These are phyloP conservation scores for Etheostoma nigrum DNA, from an alignment of 2,797 vertebrate genomes.

Conservation along the genomic window DNA sequence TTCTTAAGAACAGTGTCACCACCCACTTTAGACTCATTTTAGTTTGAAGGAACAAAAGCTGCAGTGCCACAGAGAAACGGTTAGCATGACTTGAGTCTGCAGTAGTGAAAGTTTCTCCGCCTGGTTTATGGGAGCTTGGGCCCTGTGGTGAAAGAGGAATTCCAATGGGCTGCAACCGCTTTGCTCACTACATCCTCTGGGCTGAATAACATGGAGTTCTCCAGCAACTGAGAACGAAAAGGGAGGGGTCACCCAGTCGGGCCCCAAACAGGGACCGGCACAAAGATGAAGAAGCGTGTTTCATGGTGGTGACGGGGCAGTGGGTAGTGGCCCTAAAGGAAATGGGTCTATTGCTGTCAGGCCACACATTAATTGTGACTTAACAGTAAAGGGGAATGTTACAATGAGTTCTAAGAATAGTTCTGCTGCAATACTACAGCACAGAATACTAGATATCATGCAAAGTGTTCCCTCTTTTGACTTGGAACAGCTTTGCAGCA, in stretches of 20 bases:
- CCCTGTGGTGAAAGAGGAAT: slow-evolving; percentile 66
- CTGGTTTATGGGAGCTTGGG: slow-evolving; percentile 31
- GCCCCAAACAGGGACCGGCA: slow-evolving; percentile 44
- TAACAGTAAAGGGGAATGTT: slow-evolving; percentile 5
- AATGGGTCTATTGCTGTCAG: slow-evolving; percentile 35
- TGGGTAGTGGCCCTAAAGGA: slow-evolving; percentile 19
- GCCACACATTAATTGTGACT: slow-evolving; percentile 33
- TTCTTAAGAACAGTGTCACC: background rate
- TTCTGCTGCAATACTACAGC: background rate
- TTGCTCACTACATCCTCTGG: slow-evolving; percentile 63
- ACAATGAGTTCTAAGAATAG: slow-evolving; percentile 3
- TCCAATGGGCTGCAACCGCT: slow-evolving; percentile 59
- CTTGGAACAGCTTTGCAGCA: background rate
- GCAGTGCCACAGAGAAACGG: slow-evolving; percentile 12
- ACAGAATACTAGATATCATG: background rate
- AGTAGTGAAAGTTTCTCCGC: slow-evolving; percentile 42
- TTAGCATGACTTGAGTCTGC: background rate
- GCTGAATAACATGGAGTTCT: slow-evolving; percentile 49
- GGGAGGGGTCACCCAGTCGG: slow-evolving; percentile 53
- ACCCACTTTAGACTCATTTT: background rate
- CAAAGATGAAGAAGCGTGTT: slow-evolving; percentile 37
- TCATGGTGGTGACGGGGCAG: background rate
- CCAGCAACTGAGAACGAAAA: slow-evolving; percentile 35
- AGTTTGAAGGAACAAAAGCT: slow-evolving; percentile 9
- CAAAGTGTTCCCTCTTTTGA: slow-evolving; percentile 1